A percentile compares a stretch with the other conserved stretches of the same genome.
These are phyloP conservation scores for Ladona fulva DNA, from an alignment of 1,140 invertebrate species.

Conservation along the genomic window DNA sequence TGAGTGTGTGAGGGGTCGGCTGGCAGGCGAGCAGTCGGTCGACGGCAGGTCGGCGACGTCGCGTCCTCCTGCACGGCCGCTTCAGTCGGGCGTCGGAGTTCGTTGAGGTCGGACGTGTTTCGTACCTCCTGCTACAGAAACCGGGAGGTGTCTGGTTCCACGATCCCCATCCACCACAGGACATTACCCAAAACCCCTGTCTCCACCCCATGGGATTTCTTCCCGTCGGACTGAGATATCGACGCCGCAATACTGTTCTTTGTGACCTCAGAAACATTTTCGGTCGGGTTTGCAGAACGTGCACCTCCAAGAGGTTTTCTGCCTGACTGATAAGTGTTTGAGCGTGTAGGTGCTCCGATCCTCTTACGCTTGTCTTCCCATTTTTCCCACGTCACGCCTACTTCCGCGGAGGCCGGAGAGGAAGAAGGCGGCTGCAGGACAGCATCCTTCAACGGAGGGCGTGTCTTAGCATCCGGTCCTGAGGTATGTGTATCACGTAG, in stretches of 20 bases:
- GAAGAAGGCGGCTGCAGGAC: neutral
- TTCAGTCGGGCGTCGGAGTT: neutral
- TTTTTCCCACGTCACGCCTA: too few species aligned
- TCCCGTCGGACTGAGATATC: too few species aligned
- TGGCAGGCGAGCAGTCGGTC: constrained; percentile 4
- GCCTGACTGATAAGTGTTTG: too few species aligned
- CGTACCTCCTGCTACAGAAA: too few species aligned
- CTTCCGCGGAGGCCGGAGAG: neutral
- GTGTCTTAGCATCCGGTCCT: neutral
- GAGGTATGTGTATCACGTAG: neutral
- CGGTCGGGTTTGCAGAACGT: too few species aligned
- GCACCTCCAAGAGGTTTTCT: too few species aligned
- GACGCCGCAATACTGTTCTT: too few species aligned
- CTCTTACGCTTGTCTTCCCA: too few species aligned
- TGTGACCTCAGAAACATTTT: too few species aligned
- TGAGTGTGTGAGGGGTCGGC: neutral
- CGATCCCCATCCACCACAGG: neutral
- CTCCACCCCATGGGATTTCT: too few species aligned
- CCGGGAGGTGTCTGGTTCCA: neutral
- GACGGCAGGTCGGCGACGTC: neutral
- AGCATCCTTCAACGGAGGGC: neutral
- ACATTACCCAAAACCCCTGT: neutral
- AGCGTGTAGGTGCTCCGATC: too few species aligned
- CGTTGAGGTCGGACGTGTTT: neutral
- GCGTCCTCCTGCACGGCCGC: neutral